A percentile compares a stretch with the other conserved stretches of the same genome.
These are phyloP conservation scores for Dione juno DNA, from an alignment of 2,888 invertebrate genomes.

Conservation along the genomic window DNA sequence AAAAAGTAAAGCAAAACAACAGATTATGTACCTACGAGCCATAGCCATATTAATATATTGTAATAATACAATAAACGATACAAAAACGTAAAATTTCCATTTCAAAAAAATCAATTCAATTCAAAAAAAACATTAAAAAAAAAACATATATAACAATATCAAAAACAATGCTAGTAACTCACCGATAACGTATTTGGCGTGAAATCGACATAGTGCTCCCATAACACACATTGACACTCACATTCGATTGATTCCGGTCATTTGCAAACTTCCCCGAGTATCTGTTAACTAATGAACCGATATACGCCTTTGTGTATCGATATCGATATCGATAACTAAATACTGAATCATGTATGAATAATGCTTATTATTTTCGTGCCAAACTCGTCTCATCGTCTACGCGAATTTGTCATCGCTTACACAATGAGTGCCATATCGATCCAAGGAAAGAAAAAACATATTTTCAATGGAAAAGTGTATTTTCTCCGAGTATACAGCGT, in stretches of 20 bases:
- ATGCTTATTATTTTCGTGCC: slow-evolving; percentile 29
- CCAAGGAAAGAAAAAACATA: slow-evolving; percentile 39
- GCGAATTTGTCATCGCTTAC: slow-evolving; percentile 31
- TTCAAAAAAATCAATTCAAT: neutral
- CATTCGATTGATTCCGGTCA: slow-evolving; percentile 32
- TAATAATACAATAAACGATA: no score
- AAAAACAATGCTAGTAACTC: slow-evolving; percentile 52
- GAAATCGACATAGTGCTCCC: slow-evolving; percentile 77
- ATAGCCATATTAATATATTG: no score
- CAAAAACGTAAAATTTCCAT: no score
- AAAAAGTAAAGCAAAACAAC: neutral
- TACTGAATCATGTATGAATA: slow-evolving; percentile 15
- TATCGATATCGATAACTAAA: neutral
- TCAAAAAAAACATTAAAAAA: neutral
- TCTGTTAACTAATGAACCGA: slow-evolving; percentile 18
- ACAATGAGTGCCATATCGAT: slow-evolving; percentile 32
- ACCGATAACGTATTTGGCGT: slow-evolving; percentile 78
- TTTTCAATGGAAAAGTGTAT: slow-evolving; percentile 35
- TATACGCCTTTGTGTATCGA: slow-evolving; percentile 8
- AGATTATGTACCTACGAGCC: no score
- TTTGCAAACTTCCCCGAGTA: slow-evolving; percentile 16
- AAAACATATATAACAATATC: neutral
- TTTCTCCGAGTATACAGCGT: slow-evolving; percentile 52
- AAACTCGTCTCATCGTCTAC: slow-evolving; percentile 20
- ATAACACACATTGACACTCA: slow-evolving; percentile 70